Evolutionary conservation across 1,140 invertebrate species (phyloP), one percentile per base, ranked within the genome.

Genomic region (Pygmarrhopalites habei): DNA sequence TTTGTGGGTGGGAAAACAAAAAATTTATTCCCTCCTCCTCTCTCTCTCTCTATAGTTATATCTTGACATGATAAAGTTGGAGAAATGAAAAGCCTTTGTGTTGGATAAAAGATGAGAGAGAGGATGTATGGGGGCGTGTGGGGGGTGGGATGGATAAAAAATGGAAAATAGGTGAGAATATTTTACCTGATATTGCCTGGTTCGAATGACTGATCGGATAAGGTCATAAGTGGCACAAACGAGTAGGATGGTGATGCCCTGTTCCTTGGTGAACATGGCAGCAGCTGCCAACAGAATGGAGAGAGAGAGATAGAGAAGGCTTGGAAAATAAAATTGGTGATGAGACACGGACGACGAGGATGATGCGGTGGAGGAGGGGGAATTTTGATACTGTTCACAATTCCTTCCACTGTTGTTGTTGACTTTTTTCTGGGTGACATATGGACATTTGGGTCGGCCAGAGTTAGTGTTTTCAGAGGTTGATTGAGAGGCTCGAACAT

Each of bases 201-300:
- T 61, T 26, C 69, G 70, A 35, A 70, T 65, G 32, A 67, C 53
- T 35, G 73, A 71, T 28, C 76, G 76, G 55, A 84, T 77, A 60
- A 86, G 72, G 71, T 88, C 85, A 78, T 92, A 93, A 21, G 90
- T 77, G 60, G 86, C 85, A 77, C 90, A 94, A 28, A 94, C 83
- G n/a, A 86, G 85, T 66, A 96, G 76, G 17, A 93, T 90, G 49
- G 90, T 94, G 62, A 95, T 84, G 21, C 91, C 93, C 17, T 92
- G 92, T 77, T 97, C 94, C 77, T 94, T 94, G 76, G 86, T 88
- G 46, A 93, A 78, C 73, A 90, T 88, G 41, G 88, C 87, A 43
- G 81, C 82, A 3, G 79, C 73, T 1, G 86, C 82, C 62, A 85
- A 79, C 29, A 83, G 55, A 32, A 87, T 72, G 57, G 83, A 77